Base-by-base conservation (phyloP, 92 coral and sea anemone genomes). In the Epizoanthus illoricatus region DNA sequence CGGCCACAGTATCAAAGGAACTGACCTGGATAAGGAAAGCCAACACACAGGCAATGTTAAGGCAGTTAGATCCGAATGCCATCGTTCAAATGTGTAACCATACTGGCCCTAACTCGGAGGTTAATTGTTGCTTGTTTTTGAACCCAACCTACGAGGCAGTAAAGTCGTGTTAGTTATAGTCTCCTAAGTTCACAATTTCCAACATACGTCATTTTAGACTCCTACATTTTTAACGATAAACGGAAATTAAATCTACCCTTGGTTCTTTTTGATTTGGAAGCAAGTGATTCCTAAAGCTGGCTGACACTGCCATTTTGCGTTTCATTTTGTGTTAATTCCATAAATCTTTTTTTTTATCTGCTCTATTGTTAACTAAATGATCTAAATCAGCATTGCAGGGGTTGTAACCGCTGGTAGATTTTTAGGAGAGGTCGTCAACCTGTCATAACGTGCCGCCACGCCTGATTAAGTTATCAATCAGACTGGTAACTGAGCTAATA, bases 141-240 rank as follows among this genome's bases (percentile, higher is more conserved):
- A 52, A 52, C 12, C 56, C 18, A 78, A 63, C 82, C 45, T 62
- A 42, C n/a, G 21, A 23, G 10, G 49, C 23, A 39, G 23, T 4
- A 4, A 68, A 68, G 11, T 33, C 49, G 8, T 39, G 3, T 39
- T 39, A 68, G 73, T 13, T 68, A n/a, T n/a, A 3, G 7, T 33
- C 8, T 68, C 42, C 18, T 4, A 28, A 28, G 16, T 2, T 24
- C n/a, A 68, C 73, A 52, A 12, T 39, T 33, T 68, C 12, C 42
- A 68, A 39, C 23, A 43, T 63, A 78, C 82, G 71, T 78, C 82
- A 78, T 78, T 47, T 78, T 64, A n/a, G 42, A 0, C 45, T 68
- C 49, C 17, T 68, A 3, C 73, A 78, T 78, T 78, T 63, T 78
- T 78, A 78, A 78, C 28, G 41, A 78, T 23, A 57, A 74, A 45